Percentiles rank a stretch among this genome's conserved stretches.
These are phyloP conservation scores for Buathra laborator DNA, from an alignment of 2,888 invertebrate species.

Conservation along the genomic window DNA sequence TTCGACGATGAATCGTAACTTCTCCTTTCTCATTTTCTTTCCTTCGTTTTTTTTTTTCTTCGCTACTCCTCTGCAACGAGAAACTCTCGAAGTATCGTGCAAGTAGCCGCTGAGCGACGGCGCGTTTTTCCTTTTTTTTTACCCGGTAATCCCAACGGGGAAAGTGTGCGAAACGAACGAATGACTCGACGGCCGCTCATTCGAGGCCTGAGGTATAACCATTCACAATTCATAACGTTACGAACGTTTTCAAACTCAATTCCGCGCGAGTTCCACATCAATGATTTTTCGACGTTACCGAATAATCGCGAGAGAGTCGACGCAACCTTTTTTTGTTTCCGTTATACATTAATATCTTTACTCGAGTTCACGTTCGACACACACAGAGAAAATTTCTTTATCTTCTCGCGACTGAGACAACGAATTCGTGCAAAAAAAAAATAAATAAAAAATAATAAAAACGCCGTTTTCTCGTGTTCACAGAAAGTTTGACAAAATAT, in stretches of 20 bases:
- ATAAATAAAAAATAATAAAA: constrained; percentile 6
- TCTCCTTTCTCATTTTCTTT: neutral
- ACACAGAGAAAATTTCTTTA: constrained; percentile 25
- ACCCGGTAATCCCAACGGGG: constrained; percentile 7
- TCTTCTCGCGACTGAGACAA: constrained; percentile 40
- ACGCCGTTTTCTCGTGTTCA: neutral
- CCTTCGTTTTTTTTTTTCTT: neutral
- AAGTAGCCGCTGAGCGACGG: neutral
- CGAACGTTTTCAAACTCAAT: constrained; percentile 6
- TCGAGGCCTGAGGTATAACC: constrained; percentile 11
- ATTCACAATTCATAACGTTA: constrained; percentile 13
- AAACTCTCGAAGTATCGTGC: neutral
- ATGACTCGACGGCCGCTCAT: neutral
- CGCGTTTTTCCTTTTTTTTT: constrained; percentile 13
- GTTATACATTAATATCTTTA: neutral
- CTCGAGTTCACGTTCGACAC: constrained; percentile 18
- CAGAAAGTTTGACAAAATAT: constrained; percentile 34
- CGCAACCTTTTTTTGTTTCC: neutral
- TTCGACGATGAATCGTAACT: constrained; percentile 4
- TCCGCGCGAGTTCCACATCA: constrained; percentile 34
- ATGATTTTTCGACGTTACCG: constrained; percentile 25
- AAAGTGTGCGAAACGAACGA: constrained; percentile 45
- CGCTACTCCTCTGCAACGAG: neutral
- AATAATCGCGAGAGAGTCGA: neutral
- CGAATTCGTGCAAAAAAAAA: constrained; percentile 20